These are phyloP conservation scores for Phylloscopus whistleri DNA, from an alignment of 2,113 vertebrate species.

Conservation along the genomic window DNA sequence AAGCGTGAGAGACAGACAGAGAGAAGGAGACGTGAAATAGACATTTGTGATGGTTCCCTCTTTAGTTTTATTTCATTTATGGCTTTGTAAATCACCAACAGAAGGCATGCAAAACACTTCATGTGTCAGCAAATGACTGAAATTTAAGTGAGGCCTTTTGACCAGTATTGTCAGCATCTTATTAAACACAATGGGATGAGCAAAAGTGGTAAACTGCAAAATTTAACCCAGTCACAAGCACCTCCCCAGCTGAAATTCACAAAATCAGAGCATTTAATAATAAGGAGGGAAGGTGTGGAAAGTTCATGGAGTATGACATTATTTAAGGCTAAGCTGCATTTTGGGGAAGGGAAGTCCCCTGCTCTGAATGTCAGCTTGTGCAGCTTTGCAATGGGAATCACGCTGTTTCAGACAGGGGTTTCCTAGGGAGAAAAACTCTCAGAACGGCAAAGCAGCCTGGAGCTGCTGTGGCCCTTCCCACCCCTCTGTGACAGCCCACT, in stretches of 20 bases:
- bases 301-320: background rate
- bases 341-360: background rate
- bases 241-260: background rate
- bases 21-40: background rate
- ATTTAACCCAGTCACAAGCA: background rate
- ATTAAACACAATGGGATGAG: background rate
- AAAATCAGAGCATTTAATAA: background rate
- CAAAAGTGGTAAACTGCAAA: background rate
- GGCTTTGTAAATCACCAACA: background rate
- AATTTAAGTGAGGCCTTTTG: background rate
- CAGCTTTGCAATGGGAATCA: background rate
- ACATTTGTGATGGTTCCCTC: background rate
- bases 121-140: background rate
- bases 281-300: background rate
- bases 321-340: background rate
- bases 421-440: background rate
- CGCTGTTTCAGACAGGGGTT: background rate
- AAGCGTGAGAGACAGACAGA: slow-evolving; percentile 13
- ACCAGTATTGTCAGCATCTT: background rate
- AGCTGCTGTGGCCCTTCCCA: background rate
- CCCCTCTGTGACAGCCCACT: background rate
- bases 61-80: background rate
- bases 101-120: background rate
- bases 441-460: background rate
- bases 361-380: background rate